Percentiles rank a stretch among this genome's conserved stretches.
Conservation (phyloP, 92 coral and sea anemone genomes). For the Zoanthus solanderi region DNA sequence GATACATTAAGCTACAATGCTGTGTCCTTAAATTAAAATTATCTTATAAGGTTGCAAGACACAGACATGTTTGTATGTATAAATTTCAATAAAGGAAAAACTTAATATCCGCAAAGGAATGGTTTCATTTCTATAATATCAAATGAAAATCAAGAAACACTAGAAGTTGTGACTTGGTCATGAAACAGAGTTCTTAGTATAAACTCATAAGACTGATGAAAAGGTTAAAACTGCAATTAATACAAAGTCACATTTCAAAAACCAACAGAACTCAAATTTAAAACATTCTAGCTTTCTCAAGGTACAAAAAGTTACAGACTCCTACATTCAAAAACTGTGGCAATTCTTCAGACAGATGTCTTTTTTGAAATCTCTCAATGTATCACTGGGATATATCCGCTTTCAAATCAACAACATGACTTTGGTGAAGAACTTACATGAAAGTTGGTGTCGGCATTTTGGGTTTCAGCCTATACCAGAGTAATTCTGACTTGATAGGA, state of each 20-base stretch:
- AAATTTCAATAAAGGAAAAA: neutral
- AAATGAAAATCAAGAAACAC: neutral
- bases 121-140: neutral
- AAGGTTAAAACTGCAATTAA: neutral
- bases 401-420: neutral
- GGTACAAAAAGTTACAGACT: neutral
- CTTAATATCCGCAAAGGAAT: neutral
- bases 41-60: neutral
- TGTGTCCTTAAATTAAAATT: neutral
- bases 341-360: neutral
- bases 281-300: neutral
- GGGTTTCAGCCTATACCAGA: constrained; percentile 2
- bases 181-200: neutral
- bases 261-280: neutral
- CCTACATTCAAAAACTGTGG: neutral
- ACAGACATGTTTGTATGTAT: neutral
- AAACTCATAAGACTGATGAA: neutral
- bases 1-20: neutral
- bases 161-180: neutral
- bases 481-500: neutral
- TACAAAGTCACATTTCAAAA: neutral
- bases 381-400: neutral
- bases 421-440: constrained; percentile 33
- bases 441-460: constrained; percentile 53
- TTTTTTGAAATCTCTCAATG: neutral